A percentile compares a stretch with the other conserved stretches of the same genome.
Evolutionary conservation across 2,113 vertebrate species (phyloP).

Genomic region (Rhinichthys klamathensis): DNA sequence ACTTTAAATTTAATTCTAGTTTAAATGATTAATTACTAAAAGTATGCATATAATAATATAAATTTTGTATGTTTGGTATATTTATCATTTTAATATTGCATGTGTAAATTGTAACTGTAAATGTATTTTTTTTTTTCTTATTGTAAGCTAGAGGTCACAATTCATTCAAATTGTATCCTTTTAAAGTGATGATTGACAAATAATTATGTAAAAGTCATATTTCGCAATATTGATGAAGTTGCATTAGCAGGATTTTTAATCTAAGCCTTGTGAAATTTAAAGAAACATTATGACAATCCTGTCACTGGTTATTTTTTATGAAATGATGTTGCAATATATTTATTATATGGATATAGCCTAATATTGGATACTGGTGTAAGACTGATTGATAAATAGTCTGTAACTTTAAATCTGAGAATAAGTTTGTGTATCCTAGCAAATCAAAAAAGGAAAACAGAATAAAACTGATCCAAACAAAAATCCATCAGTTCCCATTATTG

Average conservation of each 20-base stretch:
- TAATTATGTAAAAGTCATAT: background rate
- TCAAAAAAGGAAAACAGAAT: background rate
- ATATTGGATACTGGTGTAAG: background rate
- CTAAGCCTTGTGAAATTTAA: background rate
- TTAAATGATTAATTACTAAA: background rate
- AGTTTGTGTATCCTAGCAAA: background rate
- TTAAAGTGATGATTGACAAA: background rate
- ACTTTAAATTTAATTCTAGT: background rate
- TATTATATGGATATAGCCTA: background rate
- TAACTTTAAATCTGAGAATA: background rate
- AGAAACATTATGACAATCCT: background rate
- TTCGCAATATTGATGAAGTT: background rate
- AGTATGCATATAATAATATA: background rate
- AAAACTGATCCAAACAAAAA: slow-evolving; percentile 11
- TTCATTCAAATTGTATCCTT: background rate
- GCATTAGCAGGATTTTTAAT: background rate
- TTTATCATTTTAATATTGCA: background rate
- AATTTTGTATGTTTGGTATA: too few species aligned
- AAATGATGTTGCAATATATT: background rate
- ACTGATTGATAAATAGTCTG: background rate
- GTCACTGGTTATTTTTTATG: background rate
- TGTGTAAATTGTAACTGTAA: background rate
- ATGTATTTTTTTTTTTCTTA: background rate
- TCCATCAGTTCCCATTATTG: slow-evolving; percentile 4
- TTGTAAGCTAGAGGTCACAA: background rate